Evolutionary conservation across 2,888 invertebrate genomes (phyloP), one percentile per base, ranked within the genome.

Genomic region (Clivina fossor): DNA sequence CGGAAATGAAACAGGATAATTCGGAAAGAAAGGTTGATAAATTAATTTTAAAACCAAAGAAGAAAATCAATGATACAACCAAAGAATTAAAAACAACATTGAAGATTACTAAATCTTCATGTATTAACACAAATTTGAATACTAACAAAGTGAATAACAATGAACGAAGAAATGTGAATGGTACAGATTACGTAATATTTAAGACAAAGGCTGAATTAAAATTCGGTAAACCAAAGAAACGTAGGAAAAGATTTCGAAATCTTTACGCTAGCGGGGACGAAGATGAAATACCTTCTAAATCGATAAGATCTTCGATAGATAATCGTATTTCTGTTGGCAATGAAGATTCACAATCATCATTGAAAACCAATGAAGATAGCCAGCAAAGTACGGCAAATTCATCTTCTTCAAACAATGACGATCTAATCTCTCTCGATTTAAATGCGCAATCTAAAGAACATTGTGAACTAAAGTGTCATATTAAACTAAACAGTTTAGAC

Each of bases 181-280:
- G n/a, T n/a, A n/a, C n/a, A 15, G 9, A 37, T 37, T 16, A 9
- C 13, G 13, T 8, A 28, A 30, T 15, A 4, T 44, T 16, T 11
- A 46, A 47, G 44, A 33, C 53, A 26, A 53, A 44, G 26, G 18
- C 11, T 15, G 43, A 24, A 26, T 24, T 53, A 18, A 33, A 33
- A 28, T 35, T 35, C 18, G 15, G 5, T 8, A 43, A 20, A 37
- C 53, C 53, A 53, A 53, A 53, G 43, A 53, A 37, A 53, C 33
- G 53, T 20, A 53, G 22, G 11, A 53, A 26, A 44, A 32, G 53
- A 35, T 53, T 53, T 20, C 20, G 53, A 11, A 53, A 53, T 28
- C 53, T 53, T 22, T 44, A 53, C 16, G 13, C 53, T 18, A 26
- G 32, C 7, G 53, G 44, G 8, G 35, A 53, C 19, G 53, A 53